Evolutionary conservation across 2,113 vertebrate genomes (phyloP).

Genomic region (Haliaeetus leucogaster): DNA sequence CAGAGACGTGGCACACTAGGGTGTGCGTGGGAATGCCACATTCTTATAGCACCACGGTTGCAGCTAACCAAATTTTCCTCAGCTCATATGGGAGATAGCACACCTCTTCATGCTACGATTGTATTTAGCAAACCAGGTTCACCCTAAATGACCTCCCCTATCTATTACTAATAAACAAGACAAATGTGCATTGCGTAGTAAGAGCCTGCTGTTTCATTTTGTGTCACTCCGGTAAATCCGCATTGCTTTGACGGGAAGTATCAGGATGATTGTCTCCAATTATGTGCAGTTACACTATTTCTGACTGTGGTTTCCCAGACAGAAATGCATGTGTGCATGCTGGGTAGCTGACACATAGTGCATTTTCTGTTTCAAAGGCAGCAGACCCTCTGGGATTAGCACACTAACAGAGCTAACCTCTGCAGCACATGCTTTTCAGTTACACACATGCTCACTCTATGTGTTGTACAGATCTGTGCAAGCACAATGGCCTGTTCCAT

Average conservation of each 20-base stretch:
- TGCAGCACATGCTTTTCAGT: background rate
- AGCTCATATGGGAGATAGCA: background rate
- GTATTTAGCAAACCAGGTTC: background rate
- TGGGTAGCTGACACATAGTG: background rate
- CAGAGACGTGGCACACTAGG: background rate
- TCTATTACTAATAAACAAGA: background rate
- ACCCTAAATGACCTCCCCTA: background rate
- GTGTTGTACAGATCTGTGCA: background rate
- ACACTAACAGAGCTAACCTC: background rate
- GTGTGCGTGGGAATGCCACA: background rate
- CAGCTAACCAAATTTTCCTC: background rate
- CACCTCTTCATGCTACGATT: background rate
- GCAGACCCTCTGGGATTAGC: background rate
- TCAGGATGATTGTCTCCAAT: background rate
- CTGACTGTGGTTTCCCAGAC: background rate
- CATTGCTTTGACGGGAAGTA: background rate
- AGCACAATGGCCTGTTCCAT: background rate
- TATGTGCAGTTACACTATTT: background rate
- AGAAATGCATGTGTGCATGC: background rate
- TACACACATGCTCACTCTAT: too few relatives aligned
- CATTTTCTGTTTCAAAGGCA: background rate
- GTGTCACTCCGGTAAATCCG: background rate
- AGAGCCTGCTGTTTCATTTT: background rate
- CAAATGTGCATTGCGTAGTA: background rate
- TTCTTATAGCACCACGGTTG: rapidly evolving